These are phyloP conservation scores for Amphipyra berbera DNA, from an alignment of 2,888 invertebrate species.

Conservation along the genomic window DNA sequence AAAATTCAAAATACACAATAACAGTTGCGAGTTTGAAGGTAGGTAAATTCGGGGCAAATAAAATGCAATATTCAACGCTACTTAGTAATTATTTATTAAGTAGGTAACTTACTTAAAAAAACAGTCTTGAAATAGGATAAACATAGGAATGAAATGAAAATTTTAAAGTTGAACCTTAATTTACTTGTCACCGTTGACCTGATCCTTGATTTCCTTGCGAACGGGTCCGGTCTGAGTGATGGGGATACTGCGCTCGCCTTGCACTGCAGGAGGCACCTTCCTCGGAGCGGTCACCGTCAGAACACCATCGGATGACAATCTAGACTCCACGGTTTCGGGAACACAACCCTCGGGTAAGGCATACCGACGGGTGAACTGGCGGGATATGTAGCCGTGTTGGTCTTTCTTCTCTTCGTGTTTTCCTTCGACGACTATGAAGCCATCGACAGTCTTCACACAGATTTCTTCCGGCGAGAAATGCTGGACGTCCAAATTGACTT, in stretches of 20 bases:
- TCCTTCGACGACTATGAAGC: slow-evolving; percentile 92
- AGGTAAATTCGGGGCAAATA: neutral
- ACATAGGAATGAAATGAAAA: slow-evolving; percentile 11
- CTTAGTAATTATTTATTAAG: too few relatives aligned
- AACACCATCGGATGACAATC: slow-evolving; percentile 94
- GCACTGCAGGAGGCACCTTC: slow-evolving; percentile 72
- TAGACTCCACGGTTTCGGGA: slow-evolving; percentile 92
- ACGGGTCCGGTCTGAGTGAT: slow-evolving; percentile 91
- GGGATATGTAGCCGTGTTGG: slow-evolving; percentile 93
- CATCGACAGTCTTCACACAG: slow-evolving; percentile 93
- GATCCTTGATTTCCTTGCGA: slow-evolving; percentile 87
- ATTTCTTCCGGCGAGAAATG: slow-evolving; percentile 94
- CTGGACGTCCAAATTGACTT: slow-evolving; percentile 93
- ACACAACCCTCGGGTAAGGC: slow-evolving; percentile 93
- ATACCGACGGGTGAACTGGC: slow-evolving; percentile 94
- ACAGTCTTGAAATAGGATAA: slow-evolving; percentile 42
- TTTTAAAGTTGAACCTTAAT: neutral
- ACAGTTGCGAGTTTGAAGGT: too few relatives aligned
- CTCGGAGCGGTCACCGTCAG: slow-evolving; percentile 92
- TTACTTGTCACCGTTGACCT: slow-evolving; percentile 80
- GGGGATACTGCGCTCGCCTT: slow-evolving; percentile 89
- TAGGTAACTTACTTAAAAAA: slow-evolving; percentile 41
- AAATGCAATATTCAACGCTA: too few relatives aligned
- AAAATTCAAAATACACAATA: too few relatives aligned
- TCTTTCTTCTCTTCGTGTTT: slow-evolving; percentile 95